Conservation (phyloP, 2,797 vertebrate species). For the Otolemur crassicaudatus region DNA sequence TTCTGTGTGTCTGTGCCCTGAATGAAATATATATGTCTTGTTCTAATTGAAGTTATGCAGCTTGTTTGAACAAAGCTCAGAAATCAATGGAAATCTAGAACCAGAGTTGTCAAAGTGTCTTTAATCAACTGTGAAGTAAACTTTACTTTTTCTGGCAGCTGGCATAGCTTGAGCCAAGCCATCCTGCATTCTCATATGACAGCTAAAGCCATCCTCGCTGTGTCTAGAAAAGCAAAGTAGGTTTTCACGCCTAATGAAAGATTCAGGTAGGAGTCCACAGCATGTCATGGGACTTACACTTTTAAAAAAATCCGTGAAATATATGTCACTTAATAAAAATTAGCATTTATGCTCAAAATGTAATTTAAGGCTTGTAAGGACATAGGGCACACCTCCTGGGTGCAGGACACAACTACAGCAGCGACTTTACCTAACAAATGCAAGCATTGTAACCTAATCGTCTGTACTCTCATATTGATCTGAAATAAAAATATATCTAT, state of each 20-base stretch:
- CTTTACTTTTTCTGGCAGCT: neutral
- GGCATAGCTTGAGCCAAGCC: neutral
- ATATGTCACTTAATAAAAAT: neutral
- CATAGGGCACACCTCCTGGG: too few species aligned
- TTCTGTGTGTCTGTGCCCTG: neutral
- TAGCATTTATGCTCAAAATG: conserved; percentile 53
- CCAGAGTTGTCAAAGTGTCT: neutral
- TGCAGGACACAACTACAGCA: too few species aligned
- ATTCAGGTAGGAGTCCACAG: neutral
- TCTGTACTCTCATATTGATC: too few species aligned
- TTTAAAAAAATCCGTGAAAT: neutral
- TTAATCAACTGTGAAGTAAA: neutral
- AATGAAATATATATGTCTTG: neutral
- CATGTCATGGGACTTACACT: neutral
- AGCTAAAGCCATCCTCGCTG: neutral
- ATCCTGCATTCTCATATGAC: neutral
- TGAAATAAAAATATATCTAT: too few species aligned
- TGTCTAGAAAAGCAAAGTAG: conserved; percentile 24
- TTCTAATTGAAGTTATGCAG: neutral
- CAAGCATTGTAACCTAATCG: too few species aligned
- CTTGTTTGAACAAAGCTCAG: conserved; percentile 28
- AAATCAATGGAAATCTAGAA: conserved; percentile 22
- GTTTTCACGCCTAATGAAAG: conserved; percentile 52
- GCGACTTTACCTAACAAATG: too few species aligned
- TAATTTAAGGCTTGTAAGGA: neutral